Evolutionary conservation across 2,888 invertebrate species (phyloP).

Genomic region (Catonia carolina): DNA sequence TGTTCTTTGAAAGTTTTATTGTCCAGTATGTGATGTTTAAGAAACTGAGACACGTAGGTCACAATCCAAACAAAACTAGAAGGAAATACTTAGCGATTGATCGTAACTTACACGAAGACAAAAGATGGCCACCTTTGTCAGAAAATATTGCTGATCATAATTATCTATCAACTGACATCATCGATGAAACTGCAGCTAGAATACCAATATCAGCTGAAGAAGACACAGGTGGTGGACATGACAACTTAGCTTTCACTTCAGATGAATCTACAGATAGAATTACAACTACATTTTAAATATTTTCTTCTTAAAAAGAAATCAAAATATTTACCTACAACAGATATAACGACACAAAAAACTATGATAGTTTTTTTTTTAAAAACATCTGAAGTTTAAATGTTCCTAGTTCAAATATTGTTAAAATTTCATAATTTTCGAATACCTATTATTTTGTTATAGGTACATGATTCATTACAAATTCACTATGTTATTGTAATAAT

Average conservation of each 20-base stretch:
- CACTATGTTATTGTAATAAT: too few species aligned
- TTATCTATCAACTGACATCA: neutral
- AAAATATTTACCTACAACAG: too few species aligned
- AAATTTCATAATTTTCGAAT: too few species aligned
- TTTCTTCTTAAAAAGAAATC: too few species aligned
- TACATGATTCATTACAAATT: too few species aligned
- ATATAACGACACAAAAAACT: too few species aligned
- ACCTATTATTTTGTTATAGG: too few species aligned
- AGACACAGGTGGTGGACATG: constrained; percentile 4
- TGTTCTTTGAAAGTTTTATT: constrained; percentile 50
- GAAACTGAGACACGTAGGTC: constrained; percentile 17
- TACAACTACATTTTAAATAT: neutral
- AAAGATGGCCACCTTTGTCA: constrained; percentile 55
- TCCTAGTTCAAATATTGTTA: too few species aligned
- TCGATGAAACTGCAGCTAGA: neutral
- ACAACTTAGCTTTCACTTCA: constrained; percentile 18
- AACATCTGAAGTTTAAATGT: too few species aligned
- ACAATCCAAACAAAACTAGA: constrained; percentile 49
- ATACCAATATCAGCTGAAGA: neutral
- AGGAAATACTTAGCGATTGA: constrained; percentile 58
- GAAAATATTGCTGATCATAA: neutral
- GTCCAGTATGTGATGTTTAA: constrained; percentile 47
- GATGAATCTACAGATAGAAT: neutral
- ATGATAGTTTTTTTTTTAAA: too few species aligned
- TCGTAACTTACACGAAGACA: constrained; percentile 48